Evolutionary conservation across 2,888 invertebrate genomes (phyloP).

Genomic region (Sphecodes monilicornis): DNA sequence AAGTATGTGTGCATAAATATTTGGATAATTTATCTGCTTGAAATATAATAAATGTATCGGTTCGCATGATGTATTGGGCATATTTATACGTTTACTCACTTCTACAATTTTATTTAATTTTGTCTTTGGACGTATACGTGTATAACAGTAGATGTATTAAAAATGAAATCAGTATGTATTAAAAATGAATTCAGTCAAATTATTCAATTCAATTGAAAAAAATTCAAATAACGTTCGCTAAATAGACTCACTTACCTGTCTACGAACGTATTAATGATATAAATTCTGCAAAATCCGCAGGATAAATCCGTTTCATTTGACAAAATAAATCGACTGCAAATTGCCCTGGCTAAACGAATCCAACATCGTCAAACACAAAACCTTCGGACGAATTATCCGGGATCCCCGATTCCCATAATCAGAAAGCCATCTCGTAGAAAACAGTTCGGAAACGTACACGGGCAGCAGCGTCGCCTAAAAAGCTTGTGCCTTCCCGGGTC

Average conservation of each 20-base stretch:
- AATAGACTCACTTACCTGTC: not conserved
- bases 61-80: too few relatives aligned
- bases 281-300: not conserved
- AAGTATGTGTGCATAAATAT: too few relatives aligned
- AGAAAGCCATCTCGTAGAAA: conserved; percentile 5
- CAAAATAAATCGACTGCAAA: conserved; percentile 7
- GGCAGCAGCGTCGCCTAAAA: conserved; percentile 1
- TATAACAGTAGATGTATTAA: too few relatives aligned
- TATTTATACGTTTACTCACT: too few relatives aligned
- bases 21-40: too few relatives aligned
- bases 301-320: not conserved
- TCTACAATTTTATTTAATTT: too few relatives aligned
- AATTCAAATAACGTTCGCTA: not conserved
- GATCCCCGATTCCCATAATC: not conserved
- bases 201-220: not conserved
- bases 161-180: too few relatives aligned
- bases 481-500: not conserved
- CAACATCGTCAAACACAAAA: not conserved
- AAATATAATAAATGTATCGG: too few relatives aligned
- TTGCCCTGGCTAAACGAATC: not conserved
- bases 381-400: not conserved
- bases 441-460: conserved; percentile 9
- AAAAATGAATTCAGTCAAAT: too few relatives aligned
- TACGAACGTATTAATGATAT: not conserved
- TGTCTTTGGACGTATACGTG: too few relatives aligned